These are phyloP conservation scores for Lytechinus pictus DNA, from an alignment of 35 echinoderm and acorn worm species.

Conservation along the genomic window DNA sequence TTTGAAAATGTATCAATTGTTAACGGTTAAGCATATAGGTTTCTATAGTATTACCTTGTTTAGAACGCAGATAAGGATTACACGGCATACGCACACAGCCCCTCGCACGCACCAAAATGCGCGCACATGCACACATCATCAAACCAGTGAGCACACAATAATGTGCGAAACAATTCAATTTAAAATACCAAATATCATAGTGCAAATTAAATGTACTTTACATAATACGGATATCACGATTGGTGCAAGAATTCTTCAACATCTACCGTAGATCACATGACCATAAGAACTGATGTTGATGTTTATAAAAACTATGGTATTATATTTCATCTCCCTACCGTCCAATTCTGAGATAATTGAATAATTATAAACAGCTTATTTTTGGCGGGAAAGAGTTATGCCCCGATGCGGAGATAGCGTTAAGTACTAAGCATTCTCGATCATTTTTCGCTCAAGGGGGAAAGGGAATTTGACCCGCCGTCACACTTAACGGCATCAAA, in stretches of 20 bases:
- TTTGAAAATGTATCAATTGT: no score
- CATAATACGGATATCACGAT: no score
- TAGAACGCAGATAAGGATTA: no score
- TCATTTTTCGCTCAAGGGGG: neutral
- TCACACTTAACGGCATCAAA: slow-evolving; percentile 2
- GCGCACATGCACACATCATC: no score
- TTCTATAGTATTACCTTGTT: no score
- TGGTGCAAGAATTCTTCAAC: neutral
- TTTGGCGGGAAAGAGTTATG: neutral
- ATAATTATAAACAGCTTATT: neutral
- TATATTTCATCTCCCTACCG: neutral
- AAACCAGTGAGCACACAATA: no score
- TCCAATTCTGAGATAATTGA: neutral
- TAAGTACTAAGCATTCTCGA: neutral
- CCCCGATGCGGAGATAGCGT: neutral
- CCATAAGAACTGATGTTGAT: neutral
- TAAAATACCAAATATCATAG: no score
- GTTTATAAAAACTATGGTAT: neutral
- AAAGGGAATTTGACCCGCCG: neutral
- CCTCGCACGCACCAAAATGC: no score
- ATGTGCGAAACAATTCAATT: no score
- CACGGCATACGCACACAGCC: no score
- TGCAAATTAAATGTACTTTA: no score
- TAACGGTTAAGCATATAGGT: no score
- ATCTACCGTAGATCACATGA: neutral